A percentile compares a stretch with the other conserved stretches of the same genome.
These are phyloP conservation scores for Mormoops blainvillei DNA, from an alignment of 2,113 vertebrate genomes.

Conservation along the genomic window DNA sequence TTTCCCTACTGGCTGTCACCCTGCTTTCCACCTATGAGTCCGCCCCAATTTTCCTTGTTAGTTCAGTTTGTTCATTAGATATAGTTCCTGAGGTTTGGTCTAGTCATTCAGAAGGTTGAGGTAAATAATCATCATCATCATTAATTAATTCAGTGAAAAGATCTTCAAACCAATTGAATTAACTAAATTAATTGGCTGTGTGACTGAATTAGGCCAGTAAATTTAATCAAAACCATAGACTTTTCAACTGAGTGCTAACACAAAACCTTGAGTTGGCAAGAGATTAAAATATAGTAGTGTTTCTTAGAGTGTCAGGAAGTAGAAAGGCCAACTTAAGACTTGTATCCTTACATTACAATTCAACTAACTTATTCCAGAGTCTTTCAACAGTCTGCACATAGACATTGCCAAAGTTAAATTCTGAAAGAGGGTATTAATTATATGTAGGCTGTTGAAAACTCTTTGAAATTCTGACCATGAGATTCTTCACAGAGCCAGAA, in stretches of 20 bases:
- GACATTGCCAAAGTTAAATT: not conserved
- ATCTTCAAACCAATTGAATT: slow-evolving; percentile 42
- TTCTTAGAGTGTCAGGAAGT: not conserved
- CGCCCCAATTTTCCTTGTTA: no score
- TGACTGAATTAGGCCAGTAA: slow-evolving; percentile 60
- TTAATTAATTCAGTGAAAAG: slow-evolving; percentile 36
- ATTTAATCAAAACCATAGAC: slow-evolving; percentile 14
- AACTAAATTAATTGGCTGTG: slow-evolving; percentile 34
- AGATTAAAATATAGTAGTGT: not conserved
- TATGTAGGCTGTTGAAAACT: not conserved
- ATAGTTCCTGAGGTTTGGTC: not conserved
- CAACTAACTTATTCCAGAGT: not conserved
- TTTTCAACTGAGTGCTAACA: not conserved
- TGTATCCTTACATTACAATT: not conserved
- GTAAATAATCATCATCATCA: not conserved
- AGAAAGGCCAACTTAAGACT: not conserved
- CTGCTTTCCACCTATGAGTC: no score
- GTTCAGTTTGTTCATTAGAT: no score
- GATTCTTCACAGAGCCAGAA: not conserved
- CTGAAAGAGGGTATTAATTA: not conserved
- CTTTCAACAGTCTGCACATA: not conserved
- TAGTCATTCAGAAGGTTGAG: not conserved
- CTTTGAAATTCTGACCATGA: not conserved
- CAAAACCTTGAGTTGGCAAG: not conserved
- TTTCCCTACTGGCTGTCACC: no score